Base-by-base conservation (phyloP, 2,113 vertebrate genomes). In the Mola mola region DNA sequence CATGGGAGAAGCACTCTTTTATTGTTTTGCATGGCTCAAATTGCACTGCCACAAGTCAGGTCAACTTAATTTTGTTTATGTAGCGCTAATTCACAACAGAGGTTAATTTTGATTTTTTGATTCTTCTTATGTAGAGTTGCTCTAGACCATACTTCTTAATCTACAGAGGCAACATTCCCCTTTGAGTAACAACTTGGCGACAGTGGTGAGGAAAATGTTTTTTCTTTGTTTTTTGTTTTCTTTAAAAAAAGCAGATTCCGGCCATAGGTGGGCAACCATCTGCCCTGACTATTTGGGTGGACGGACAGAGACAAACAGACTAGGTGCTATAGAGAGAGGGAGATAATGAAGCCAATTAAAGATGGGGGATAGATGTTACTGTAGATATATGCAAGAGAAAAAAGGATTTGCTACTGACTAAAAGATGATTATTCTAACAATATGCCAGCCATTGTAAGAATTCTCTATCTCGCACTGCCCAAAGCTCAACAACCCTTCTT, bases 401-500 rank as follows among this genome's bases (percentile, higher is more conserved):
- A 68, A 59, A 71, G 66, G 47, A 57, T 53, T 50, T 70, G 46
- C 68, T 82, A 75, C 74, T 77, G 66, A 81, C 42, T 33, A 53
- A 67, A 75, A 63, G 20, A 76, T 38, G 22, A 62, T 71, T 68
- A 48, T 78, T 72, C 50, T 63, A 22, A 72, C 19, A 62, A 34
- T 76, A 56, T 65, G 76, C 26, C 66, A 67, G 41, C 71, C 66
- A 74, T 77, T 62, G 47, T 59, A 67, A 64, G 60, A 46, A 60
- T 67, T 62, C 41, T 67, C 34, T 74, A 71, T 75, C 72, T 81
- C 82, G 79, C 83, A 85, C 75, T 84, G 61, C 82, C 88, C 77
- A 86, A 87, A 87, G 79, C 67, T 68, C 52, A 62, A 56, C 69
- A 70, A 55, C 21, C 25, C 37, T 44, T 78, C 26, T 74, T 85